A percentile compares a stretch with the other conserved stretches of the same genome.
Conservation (phyloP, 1,140 invertebrate genomes). For the Diorhabda carinulata region DNA sequence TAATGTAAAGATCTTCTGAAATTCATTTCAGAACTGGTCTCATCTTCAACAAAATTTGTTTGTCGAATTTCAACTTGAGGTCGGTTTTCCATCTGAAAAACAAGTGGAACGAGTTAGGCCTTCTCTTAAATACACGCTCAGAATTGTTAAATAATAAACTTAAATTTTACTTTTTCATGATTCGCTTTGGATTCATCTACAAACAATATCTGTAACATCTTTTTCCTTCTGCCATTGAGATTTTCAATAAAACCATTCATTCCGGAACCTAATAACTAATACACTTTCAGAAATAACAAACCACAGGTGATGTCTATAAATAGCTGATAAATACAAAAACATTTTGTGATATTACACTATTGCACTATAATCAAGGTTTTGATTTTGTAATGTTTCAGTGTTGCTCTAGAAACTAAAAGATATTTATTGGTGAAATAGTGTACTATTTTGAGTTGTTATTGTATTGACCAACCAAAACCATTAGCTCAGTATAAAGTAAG, state of each 20-base stretch:
- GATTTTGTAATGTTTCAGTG: conserved; percentile 6
- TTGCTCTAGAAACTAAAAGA: conserved; percentile 5
- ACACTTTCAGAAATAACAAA: conserved; percentile 6
- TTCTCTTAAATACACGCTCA: conserved; percentile 1
- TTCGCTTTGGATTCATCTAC: background rate
- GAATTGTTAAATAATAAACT: background rate
- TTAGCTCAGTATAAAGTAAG: too few relatives aligned
- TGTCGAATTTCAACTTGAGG: conserved; percentile 1
- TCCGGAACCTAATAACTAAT: conserved; percentile 1
- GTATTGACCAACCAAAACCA: conserved; percentile 4
- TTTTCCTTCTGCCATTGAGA: conserved; percentile 4
- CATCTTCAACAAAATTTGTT: background rate
- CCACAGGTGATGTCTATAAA: conserved; percentile 3
- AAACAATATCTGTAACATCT: background rate
- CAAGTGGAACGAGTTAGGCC: conserved; percentile 5
- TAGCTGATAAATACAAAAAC: conserved; percentile 3
- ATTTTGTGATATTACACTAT: background rate
- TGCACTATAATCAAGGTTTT: conserved; percentile 4
- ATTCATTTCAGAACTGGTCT: background rate
- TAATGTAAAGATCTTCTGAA: conserved; percentile 3
- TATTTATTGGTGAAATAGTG: conserved; percentile 4
- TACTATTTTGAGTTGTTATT: background rate
- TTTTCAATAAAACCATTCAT: conserved; percentile 6
- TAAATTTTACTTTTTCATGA: background rate
- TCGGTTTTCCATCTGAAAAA: conserved; percentile 6